Evolutionary conservation across 2,797 vertebrate species (phyloP), one percentile per base, ranked within the genome.

Genomic region (Dromococcyx pavoninus): DNA sequence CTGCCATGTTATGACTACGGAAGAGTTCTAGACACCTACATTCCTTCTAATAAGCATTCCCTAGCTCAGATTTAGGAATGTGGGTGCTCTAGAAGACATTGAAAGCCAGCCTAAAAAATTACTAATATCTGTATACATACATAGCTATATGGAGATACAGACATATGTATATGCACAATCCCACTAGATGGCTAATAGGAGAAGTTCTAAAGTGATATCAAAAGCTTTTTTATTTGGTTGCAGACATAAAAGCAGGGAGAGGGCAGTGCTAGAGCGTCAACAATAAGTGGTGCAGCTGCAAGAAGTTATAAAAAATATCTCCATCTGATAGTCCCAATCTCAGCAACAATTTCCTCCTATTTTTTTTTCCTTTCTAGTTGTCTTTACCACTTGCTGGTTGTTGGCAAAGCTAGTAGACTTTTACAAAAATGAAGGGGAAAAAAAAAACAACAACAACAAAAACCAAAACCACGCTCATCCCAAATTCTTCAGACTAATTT

Each of bases 231-330:
- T 7, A 15, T 33, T 54, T 23, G 5, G 4, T 44, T 75, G 14
- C 35, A 62, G 74, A 57, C 21, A 58, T 64, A 70, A 75, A 70
- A 73, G 22, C 60, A 86, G 72, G 41, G 41, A 48, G 91, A 89
- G 76, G 78, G 37, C 81, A 86, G 33, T 66, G n/a, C 22, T 62
- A 60, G 58, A 75, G 17, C 66, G 94, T 53, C 69, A 81, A 33
- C 79, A 94, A 75, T 86, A 92, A 83, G 37, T 81, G 75, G 73
- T 95, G 92, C 85, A 93, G 86, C 92, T 92, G 91, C 66, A 67
- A 88, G n/a, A 88, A 35, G 69, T 82, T 84, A 91, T 41, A 33
- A 64, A 91, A 74, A 44, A 35, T 39, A 69, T 79, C 70, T 64
- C 33, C 25, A 54, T 86, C 74, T 78, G 66, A 70, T 80, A 74